Conservation (phyloP, 2,888 invertebrate species). For the Epirrita christyi region DNA sequence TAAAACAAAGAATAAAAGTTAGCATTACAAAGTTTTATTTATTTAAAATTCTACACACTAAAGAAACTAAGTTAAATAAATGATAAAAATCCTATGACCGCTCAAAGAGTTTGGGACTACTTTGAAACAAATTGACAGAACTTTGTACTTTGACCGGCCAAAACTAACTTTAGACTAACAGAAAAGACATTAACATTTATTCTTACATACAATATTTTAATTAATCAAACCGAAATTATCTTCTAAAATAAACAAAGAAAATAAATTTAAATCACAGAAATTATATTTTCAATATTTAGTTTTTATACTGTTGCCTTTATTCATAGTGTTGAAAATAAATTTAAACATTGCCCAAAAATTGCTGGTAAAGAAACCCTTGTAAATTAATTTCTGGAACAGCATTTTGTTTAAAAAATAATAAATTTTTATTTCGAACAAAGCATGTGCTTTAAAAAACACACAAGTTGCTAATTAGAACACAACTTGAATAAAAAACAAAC, state of each 20-base stretch:
- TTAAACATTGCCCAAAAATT: not conserved
- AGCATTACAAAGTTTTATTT: conserved; percentile 25
- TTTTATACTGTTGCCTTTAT: not conserved
- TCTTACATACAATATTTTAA: conserved; percentile 16
- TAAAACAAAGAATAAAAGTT: conserved; percentile 19
- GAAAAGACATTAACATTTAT: conserved; percentile 23
- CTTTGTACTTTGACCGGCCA: not conserved
- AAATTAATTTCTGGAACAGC: not conserved
- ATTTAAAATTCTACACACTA: conserved; percentile 31
- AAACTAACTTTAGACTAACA: conserved; percentile 7
- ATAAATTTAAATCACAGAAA: conserved; percentile 32
- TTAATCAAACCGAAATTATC: conserved; percentile 24
- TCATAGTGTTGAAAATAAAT: not conserved
- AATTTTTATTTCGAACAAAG: not conserved
- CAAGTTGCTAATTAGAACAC: no score
- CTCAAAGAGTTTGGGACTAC: not conserved
- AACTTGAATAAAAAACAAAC: no score
- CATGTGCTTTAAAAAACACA: no score
- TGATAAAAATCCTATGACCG: conserved; percentile 6
- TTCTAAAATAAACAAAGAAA: conserved; percentile 19
- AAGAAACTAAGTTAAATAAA: conserved; percentile 23
- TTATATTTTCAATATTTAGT: conserved; percentile 21
- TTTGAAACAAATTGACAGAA: not conserved
- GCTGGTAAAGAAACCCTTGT: not conserved
- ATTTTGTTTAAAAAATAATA: not conserved